phyloP scores from a whole-genome alignment of 2,113 vertebrate species.

The Natator depressus region DNA sequence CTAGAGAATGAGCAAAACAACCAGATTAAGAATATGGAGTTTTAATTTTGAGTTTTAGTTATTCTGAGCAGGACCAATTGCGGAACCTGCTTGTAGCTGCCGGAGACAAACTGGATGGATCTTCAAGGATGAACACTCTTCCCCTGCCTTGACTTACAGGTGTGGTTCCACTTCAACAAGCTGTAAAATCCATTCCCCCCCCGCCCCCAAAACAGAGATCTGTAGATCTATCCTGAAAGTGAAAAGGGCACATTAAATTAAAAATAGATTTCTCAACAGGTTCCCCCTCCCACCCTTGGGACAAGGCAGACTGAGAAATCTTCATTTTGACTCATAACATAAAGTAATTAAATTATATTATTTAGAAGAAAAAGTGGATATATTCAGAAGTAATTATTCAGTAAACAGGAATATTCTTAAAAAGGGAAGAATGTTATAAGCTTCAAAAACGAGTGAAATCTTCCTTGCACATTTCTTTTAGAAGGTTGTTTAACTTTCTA shows the following conservation, averaged over 20 bases:
- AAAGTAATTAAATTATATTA: background rate
- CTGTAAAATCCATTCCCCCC: background rate
- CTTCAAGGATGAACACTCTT: background rate
- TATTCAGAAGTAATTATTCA: background rate
- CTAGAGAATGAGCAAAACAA: no score
- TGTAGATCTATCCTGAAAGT: background rate
- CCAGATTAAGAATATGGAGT: no score
- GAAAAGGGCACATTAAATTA: background rate
- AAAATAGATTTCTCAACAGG: background rate
- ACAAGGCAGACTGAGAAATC: background rate
- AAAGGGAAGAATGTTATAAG: background rate
- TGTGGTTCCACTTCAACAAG: background rate
- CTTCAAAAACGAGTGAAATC: background rate
- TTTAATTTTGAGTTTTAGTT: no score
- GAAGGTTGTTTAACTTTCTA: background rate
- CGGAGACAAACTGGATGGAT: background rate
- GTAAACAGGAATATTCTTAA: background rate
- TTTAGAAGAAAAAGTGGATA: no score
- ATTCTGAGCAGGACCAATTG: background rate
- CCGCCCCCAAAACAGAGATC: background rate
- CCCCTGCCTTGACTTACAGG: background rate
- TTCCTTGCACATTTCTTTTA: background rate
- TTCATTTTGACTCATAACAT: no score
- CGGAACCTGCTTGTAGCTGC: background rate
- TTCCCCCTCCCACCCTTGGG: no score